Base-by-base conservation (phyloP, 2,113 vertebrate species). In the Psilopsiagon aymara region DNA sequence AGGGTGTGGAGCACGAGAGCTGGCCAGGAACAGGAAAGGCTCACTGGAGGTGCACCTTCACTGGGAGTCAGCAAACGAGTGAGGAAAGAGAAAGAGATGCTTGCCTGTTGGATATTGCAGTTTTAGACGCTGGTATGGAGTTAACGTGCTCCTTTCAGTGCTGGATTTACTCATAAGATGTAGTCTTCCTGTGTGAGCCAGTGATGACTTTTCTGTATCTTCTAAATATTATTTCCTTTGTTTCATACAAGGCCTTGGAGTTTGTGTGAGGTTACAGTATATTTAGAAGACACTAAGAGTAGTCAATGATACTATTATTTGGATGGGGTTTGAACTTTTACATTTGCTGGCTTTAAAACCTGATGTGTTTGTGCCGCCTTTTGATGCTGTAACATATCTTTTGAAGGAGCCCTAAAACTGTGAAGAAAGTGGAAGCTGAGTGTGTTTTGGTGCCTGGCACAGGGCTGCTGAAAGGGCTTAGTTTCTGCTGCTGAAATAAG, bases 21-120 rank as follows among this genome's bases (percentile, higher is more conserved):
- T 74, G 69, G 29, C 10, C 41, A 78, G 82, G 69, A 55, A 63
- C 0, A 2, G 21, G 31, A 39, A 23, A 44, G 20, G 24, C 3
- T 68, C 0, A 1, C 37, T 66, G 39, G 35, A 18, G 9, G 1
- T 67, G 37, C 6, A 13, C 5, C 35, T 44, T 53, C 39, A 3
- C 49, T 41, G 66, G 20, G 31, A 57, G 29, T 7, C 43, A 81
- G 60, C 41, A 71, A 46, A 11, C 0, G 0, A 59, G 35, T 35
- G 15, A 82, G 21, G 39, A n/a, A 81, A 62, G 43, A 85, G 44
- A 46, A 69, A 86, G 11, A 41, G 28, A 4, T 35, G 29, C 24
- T 81, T 4, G 0, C 8, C 44, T 49, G 0, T 39, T 39, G 24
- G 17, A 28, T 75, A 49, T 23, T n/a, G 16, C 39, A 31, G 18